A percentile compares a stretch with the other conserved stretches of the same genome.
Evolutionary conservation across 2,113 vertebrate genomes (phyloP).

Genomic region (Coptodon rendalli): DNA sequence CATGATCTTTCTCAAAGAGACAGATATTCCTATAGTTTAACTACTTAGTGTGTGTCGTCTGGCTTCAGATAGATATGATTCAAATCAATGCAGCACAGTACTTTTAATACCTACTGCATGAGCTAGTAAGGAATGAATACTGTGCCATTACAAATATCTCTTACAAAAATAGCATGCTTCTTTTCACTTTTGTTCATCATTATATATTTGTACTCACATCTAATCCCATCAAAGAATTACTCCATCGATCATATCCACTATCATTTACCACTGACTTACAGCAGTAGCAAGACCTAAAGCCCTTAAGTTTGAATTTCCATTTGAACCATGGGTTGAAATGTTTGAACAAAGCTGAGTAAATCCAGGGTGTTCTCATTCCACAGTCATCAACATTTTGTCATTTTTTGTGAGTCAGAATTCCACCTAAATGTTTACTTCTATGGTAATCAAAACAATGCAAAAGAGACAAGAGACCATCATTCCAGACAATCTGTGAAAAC

Average conservation of each 20-base stretch:
- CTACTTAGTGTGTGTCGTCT: neutral
- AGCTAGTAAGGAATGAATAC: neutral
- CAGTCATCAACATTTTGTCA: neutral
- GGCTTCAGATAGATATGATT: neutral
- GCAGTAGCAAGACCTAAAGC: neutral
- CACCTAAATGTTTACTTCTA: neutral
- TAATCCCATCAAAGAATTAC: neutral
- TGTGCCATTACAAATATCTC: neutral
- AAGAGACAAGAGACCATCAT: neutral
- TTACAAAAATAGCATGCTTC: neutral
- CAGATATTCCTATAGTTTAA: neutral
- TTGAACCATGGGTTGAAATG: neutral
- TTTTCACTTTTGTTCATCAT: neutral
- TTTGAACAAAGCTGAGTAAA: neutral
- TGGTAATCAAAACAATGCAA: neutral
- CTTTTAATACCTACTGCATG: neutral
- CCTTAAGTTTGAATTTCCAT: neutral
- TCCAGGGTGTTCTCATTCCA: neutral
- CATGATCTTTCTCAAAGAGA: neutral
- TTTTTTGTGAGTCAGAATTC: neutral
- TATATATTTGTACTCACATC: neutral
- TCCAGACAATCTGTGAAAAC: neutral
- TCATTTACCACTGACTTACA: neutral
- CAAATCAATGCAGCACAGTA: neutral
- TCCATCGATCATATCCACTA: neutral